Percentiles rank a stretch among this genome's conserved stretches.
Evolutionary conservation across 2,113 vertebrate genomes (phyloP).

Genomic region (Synchiropus splendidus): DNA sequence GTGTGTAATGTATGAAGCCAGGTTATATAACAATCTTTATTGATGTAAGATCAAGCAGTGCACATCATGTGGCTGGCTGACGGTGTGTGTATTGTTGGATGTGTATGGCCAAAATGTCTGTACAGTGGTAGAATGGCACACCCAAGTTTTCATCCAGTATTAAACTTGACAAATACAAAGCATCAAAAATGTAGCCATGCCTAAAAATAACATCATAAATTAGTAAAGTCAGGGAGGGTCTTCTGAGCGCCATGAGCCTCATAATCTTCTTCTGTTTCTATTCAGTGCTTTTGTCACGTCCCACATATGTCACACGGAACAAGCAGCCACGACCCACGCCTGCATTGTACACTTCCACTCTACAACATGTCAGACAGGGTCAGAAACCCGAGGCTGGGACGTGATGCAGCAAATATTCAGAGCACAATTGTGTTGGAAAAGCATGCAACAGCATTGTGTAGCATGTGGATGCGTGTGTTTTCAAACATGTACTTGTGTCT

Average conservation of each 20-base stretch:
- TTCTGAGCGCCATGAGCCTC: constrained; percentile 19
- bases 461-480: constrained; percentile 1
- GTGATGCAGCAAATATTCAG: constrained; percentile 49
- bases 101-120: too few relatives aligned
- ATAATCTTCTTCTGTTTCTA: constrained; percentile 24
- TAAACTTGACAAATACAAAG: constrained; percentile 54
- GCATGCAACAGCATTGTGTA: background rate
- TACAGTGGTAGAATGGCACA: constrained; percentile 37
- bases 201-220: constrained; percentile 64
- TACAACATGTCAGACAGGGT: constrained; percentile 3
- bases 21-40: too few relatives aligned
- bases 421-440: constrained; percentile 15
- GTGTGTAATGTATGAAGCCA: too few relatives aligned
- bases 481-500: background rate
- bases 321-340: background rate
- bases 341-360: background rate
- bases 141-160: constrained; percentile 26
- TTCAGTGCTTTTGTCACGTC: constrained; percentile 6
- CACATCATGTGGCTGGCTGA: too few relatives aligned
- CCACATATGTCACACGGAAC: background rate
- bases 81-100: too few relatives aligned
- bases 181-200: constrained; percentile 53
- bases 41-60: too few relatives aligned
- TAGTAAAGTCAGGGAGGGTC: constrained; percentile 34
- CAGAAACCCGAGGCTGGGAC: constrained; percentile 5